Conservation (phyloP, 2,888 invertebrate species). For the Baronia brevicornis region DNA sequence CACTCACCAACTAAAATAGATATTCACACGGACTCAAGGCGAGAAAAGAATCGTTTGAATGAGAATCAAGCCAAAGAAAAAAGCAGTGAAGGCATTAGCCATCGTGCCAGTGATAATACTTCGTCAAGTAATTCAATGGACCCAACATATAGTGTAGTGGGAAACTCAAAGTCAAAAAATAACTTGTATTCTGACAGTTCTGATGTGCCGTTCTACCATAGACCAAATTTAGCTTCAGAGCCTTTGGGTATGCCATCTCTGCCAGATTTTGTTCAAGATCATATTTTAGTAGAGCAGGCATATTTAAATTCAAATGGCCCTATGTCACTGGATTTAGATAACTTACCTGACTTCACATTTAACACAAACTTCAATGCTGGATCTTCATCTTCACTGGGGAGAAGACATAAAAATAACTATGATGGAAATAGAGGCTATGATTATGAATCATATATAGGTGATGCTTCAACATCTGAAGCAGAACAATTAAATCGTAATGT, state of each 20-base stretch:
- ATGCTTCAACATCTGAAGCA: constrained; percentile 42
- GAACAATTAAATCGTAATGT: constrained; percentile 41
- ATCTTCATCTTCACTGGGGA: constrained; percentile 51
- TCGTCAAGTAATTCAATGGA: constrained; percentile 65
- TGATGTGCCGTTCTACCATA: constrained; percentile 56
- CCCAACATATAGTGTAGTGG: constrained; percentile 65
- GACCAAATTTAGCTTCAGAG: constrained; percentile 61
- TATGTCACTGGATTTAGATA: constrained; percentile 77
- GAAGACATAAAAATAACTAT: constrained; percentile 46
- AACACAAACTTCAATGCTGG: constrained; percentile 67
- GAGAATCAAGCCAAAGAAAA: constrained; percentile 59
- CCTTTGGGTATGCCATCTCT: constrained; percentile 78
- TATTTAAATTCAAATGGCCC: constrained; percentile 76
- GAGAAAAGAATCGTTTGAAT: constrained; percentile 44
- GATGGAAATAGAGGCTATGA: constrained; percentile 50
- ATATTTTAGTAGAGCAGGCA: constrained; percentile 87
- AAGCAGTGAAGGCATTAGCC: constrained; percentile 39
- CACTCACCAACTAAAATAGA: constrained; percentile 64
- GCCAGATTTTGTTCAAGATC: constrained; percentile 93
- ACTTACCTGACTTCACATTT: constrained; percentile 81
- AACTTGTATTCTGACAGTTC: constrained; percentile 60
- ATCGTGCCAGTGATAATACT: constrained; percentile 51
- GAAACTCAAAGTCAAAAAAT: constrained; percentile 66
- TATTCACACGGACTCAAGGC: constrained; percentile 44
- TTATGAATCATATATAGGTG: constrained; percentile 52